Percentiles rank a stretch among this genome's conserved stretches.
phyloP scores from a whole-genome alignment of 2,888 invertebrate species.

The Parnassius smintheus region DNA sequence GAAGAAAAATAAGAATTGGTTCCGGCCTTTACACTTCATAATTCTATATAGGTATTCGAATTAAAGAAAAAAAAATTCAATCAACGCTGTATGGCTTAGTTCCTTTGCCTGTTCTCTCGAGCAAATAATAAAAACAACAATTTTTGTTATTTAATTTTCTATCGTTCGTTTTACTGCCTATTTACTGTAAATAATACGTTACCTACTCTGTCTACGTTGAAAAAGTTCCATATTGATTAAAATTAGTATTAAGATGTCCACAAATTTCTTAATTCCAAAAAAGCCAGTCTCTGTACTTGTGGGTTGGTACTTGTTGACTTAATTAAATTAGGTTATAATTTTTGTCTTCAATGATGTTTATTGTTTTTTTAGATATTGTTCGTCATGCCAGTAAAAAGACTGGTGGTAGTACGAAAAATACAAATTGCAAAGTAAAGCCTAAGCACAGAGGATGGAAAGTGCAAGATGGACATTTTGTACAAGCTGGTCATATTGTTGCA shows the following conservation, averaged over 20 bases:
- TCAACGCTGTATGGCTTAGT: too few species aligned
- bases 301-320: conserved; percentile 25
- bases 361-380: conserved; percentile 53
- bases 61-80: too few species aligned
- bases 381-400: conserved; percentile 88
- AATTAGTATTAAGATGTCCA: conserved; percentile 9
- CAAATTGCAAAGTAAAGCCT: conserved; percentile 83
- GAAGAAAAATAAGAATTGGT: too few species aligned
- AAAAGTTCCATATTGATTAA: too few species aligned
- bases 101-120: too few species aligned
- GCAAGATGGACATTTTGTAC: conserved; percentile 85
- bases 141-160: too few species aligned
- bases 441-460: conserved; percentile 90
- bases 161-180: too few species aligned
- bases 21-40: too few species aligned
- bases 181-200: too few species aligned
- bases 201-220: too few species aligned
- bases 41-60: too few species aligned
- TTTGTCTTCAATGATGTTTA: conserved; percentile 18
- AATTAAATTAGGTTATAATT: conserved; percentile 10
- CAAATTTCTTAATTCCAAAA: conserved; percentile 5
- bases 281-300: conserved; percentile 31
- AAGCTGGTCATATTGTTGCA: conserved; percentile 84
- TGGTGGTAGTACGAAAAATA: conserved; percentile 86
- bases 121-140: too few species aligned